Evolutionary conservation across 1,140 invertebrate species (phyloP).

Genomic region (Battus philenor): DNA sequence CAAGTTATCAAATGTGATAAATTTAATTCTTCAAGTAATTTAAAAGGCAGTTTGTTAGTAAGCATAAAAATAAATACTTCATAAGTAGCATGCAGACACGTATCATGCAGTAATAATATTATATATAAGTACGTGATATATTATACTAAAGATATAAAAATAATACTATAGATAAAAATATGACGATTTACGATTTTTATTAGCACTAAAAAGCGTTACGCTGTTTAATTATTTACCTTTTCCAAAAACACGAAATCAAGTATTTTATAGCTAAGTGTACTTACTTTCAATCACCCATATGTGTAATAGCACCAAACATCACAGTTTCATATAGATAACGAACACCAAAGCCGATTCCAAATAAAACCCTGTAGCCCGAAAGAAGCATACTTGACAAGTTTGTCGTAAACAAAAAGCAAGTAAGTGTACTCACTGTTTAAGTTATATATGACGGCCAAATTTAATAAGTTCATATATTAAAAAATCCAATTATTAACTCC

Average conservation of each 20-base stretch:
- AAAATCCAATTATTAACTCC: no score
- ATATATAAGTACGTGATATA: no score
- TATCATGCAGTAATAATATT: no score
- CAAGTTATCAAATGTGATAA: no score
- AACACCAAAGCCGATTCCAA: conserved; percentile 27
- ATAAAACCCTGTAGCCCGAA: conserved; percentile 12
- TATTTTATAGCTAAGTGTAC: conserved; percentile 32
- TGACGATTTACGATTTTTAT: not conserved
- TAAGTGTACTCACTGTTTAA: conserved; percentile 8
- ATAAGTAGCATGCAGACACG: no score
- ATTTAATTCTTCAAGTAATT: no score
- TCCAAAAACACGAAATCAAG: conserved; percentile 9
- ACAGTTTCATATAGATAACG: conserved; percentile 21
- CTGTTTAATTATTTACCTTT: conserved; percentile 8
- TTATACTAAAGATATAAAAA: no score
- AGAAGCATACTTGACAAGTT: conserved; percentile 4
- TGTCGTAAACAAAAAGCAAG: conserved; percentile 19
- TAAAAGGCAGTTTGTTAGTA: no score
- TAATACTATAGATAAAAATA: no score
- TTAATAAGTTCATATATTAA: no score
- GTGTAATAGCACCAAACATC: conserved; percentile 27
- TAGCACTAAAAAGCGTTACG: conserved; percentile 15
- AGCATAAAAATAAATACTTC: no score
- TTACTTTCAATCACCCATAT: conserved; percentile 26
- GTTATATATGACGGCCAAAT: no score